phyloP scores from a whole-genome alignment of 2,113 vertebrate species.

The Pristiophorus japonicus region DNA sequence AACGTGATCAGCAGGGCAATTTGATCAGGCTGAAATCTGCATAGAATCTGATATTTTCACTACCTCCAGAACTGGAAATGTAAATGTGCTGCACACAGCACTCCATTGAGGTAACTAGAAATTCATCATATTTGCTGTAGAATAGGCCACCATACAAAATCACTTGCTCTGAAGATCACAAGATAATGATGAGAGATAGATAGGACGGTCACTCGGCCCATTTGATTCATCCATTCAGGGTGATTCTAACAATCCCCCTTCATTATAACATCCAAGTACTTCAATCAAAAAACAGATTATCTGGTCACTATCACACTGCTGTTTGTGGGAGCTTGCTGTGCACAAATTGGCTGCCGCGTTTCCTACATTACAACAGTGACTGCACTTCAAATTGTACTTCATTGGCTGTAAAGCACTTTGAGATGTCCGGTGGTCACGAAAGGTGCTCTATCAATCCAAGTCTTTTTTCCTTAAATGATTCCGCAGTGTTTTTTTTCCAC shows the following conservation, averaged over 20 bases:
- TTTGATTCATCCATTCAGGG: background rate
- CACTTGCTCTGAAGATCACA: background rate
- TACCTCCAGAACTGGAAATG: background rate
- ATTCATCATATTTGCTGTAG: background rate
- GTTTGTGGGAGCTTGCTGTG: no score
- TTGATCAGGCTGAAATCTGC: background rate
- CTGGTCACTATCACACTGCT: no score
- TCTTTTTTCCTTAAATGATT: background rate
- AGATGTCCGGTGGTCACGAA: no score
- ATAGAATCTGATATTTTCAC: background rate
- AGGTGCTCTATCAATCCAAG: no score
- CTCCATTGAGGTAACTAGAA: background rate
- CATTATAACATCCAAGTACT: background rate
- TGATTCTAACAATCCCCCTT: background rate
- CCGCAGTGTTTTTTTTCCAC: background rate
- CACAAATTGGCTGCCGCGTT: no score
- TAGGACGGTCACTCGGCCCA: background rate
- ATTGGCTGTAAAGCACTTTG: no score
- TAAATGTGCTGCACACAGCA: background rate
- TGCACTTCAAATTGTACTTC: no score
- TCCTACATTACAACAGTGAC: no score
- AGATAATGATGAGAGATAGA: background rate
- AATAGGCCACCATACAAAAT: background rate
- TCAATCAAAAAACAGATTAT: no score
- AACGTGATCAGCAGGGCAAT: background rate